Evolutionary conservation across 2,113 vertebrate species (phyloP), one percentile per base, ranked within the genome.

Genomic region (Otocyon megalotis): DNA sequence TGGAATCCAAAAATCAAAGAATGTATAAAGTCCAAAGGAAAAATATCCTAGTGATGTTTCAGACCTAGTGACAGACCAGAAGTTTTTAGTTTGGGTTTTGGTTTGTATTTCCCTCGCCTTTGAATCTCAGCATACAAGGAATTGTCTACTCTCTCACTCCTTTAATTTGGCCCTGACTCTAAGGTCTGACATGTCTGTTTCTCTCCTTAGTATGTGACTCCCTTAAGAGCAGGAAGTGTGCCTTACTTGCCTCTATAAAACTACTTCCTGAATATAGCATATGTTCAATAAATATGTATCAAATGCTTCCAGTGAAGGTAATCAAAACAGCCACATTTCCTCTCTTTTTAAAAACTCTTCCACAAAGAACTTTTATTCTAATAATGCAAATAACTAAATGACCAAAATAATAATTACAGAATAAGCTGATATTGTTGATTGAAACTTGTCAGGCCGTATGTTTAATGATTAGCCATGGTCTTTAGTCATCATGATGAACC

Each of bases 321-420:
- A 74, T 30, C 26, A 58, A 76, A 77, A 83, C 24, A 84, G 12
- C n/a, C 32, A 50, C n/a, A 93, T 88, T 84, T 80, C 35, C 12
- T 28, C 3, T 15, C 20, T 54, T 88, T 79, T 24, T 2, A 76
- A 80, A 65, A 85, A 62, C 30, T 74, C 19, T 58, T 84, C 20
- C 37, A 84, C 37, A 43, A 8, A 60, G 24, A 87, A 50, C 30
- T 26, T 90, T 90, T 81, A 84, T 80, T 84, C 43, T 80, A 62
- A 83, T 56, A 58, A 76, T 77, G 19, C 53, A 77, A 90, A 96
- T 35, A 88, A 87, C 17, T 37, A 79, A 90, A 87, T 32, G 24
- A 62, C 28, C 94, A 94, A 28, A 54, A 74, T 84, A 92, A 56
- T 58, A 76, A 87, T 87, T 32, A 88, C 17, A 85, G 22, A 94